phyloP scores from a whole-genome alignment of 2,888 invertebrate genomes.

The Urechis unicinctus region DNA sequence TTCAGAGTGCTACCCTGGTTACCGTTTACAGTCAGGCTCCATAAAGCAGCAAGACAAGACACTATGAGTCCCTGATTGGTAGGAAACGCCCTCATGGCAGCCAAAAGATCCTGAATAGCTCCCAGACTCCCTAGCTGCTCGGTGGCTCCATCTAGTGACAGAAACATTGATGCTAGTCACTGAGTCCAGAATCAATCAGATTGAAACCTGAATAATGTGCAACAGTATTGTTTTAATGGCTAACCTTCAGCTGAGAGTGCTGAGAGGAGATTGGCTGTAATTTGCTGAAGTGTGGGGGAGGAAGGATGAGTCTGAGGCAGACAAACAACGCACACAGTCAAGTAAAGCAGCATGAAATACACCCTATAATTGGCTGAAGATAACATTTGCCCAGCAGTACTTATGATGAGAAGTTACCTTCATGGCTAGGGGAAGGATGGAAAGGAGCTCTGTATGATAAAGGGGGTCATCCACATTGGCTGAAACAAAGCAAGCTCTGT shows the following conservation, averaged over 20 bases:
- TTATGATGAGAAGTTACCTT: slow-evolving; percentile 25
- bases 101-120: slow-evolving; percentile 33
- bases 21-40: slow-evolving; percentile 37
- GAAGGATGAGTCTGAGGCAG: slow-evolving; percentile 25
- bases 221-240: not conserved
- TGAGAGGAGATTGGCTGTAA: slow-evolving; percentile 33
- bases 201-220: not conserved
- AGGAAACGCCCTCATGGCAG: slow-evolving; percentile 27
- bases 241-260: slow-evolving; percentile 36
- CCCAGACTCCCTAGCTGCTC: slow-evolving; percentile 33
- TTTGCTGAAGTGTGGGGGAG: slow-evolving; percentile 29
- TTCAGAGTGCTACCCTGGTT: no score
- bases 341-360: not conserved
- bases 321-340: no score
- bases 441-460: slow-evolving; percentile 35
- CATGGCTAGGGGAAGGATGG: slow-evolving; percentile 34
- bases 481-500: slow-evolving; percentile 10
- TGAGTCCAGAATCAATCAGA: no score
- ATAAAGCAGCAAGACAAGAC: slow-evolving; percentile 38
- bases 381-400: not conserved
- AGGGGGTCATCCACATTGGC: slow-evolving; percentile 34
- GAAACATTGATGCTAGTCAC: no score
- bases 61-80: slow-evolving; percentile 29
- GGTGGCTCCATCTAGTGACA: slow-evolving; percentile 31
- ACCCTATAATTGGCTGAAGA: not conserved